These are phyloP conservation scores for Bujurquina vittata DNA, from an alignment of 2,113 vertebrate genomes.

Conservation along the genomic window DNA sequence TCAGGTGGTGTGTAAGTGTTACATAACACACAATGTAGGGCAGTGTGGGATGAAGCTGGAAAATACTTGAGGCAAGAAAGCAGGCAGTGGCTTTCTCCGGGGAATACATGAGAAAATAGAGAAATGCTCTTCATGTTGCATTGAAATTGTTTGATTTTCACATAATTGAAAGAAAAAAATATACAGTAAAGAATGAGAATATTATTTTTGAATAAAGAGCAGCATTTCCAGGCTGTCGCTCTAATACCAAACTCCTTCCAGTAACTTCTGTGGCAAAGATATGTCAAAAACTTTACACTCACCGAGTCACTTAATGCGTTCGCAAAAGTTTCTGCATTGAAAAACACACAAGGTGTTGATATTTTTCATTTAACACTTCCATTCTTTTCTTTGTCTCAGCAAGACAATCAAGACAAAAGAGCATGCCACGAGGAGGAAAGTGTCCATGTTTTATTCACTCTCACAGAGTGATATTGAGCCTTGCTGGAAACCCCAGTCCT, in stretches of 20 bases:
- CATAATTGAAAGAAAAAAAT: constrained; percentile 29
- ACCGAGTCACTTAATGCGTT: background rate
- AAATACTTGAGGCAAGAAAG: constrained; percentile 44
- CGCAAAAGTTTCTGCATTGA: background rate
- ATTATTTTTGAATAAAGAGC: background rate
- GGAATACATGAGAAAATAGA: constrained; percentile 39
- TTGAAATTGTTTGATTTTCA: constrained; percentile 16
- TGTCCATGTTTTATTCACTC: constrained; percentile 63
- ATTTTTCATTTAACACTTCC: background rate
- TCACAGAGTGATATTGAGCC: constrained; percentile 51
- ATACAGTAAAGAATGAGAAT: background rate
- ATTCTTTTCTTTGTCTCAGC: background rate
- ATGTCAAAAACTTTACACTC: background rate
- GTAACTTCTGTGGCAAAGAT: background rate
- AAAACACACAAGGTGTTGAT: background rate
- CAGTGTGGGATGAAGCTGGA: constrained; percentile 58
- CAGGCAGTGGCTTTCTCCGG: constrained; percentile 40
- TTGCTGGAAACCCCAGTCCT: constrained; percentile 41
- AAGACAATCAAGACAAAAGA: constrained; percentile 36
- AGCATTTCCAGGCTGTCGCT: background rate
- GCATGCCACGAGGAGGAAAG: constrained; percentile 31
- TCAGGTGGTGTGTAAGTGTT: constrained; percentile 55
- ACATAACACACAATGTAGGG: constrained; percentile 55
- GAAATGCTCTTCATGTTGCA: constrained; percentile 25
- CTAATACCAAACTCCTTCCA: constrained; percentile 6